Base-by-base conservation (phyloP, 2,113 vertebrate species). In the Pan troglodytes region DNA sequence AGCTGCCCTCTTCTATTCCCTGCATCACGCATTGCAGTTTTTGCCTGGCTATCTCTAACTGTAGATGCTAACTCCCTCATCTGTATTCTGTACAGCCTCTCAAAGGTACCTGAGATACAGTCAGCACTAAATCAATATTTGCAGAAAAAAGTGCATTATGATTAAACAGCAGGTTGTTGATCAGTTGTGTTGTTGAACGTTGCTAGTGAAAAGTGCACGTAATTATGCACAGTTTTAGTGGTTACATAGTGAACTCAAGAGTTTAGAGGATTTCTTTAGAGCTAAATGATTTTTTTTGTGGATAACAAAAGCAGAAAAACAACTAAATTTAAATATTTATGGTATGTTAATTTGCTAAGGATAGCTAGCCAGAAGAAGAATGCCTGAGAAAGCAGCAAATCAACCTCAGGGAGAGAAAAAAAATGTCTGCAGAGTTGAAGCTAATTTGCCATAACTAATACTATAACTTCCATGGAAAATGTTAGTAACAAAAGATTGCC, bases 11-110 rank as follows among this genome's bases (percentile, higher is more conserved):
- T 14, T 30, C 2, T 4, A n/a, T 14, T 6, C 11, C 25, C 1
- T 1, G 3, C 5, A 38, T 3, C 18, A 30, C 2, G 8, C 32
- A 23, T 16, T 1, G 16, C 1, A 27, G 5, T 1, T 32, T 10
- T 9, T 5, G 1, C 18, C 0, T 0, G 32, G 6, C 13, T 16
- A 2, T 6, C 0, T 68, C 27, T 6, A 25, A 67, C 23, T 2
- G 9, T 1, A 9, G 3, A 3, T 6, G 18, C 30, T 25, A 32
- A 8, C 38, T 18, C 38, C 8, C 16, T 50, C 8, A 40, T 73
- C 11, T 38, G 45, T 25, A 48, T 38, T 20, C 23, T 30, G 18
- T 0, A 3, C 9, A 59, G 5, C 11, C 40, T 50, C n/a, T 7
- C 76, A 0, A 4, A 8, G n/a, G 4, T 8, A 40, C 43, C 55